Evolutionary conservation across 2,113 vertebrate species (phyloP).

Genomic region (Rhinolophus sinicus): DNA sequence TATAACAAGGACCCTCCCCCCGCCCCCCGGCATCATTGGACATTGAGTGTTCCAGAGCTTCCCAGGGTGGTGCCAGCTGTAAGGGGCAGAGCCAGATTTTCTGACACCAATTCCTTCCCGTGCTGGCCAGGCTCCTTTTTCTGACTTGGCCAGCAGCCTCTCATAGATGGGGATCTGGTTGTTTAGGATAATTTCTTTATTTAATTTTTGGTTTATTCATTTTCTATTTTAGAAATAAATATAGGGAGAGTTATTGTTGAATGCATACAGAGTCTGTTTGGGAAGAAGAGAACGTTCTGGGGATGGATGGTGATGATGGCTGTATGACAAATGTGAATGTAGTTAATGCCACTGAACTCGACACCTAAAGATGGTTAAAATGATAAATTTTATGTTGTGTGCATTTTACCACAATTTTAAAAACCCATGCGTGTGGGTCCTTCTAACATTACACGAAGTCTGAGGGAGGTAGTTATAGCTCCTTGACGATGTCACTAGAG

Average conservation of each 20-base stretch:
- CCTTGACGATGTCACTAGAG: background rate
- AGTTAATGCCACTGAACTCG: background rate
- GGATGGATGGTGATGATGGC: background rate
- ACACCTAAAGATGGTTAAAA: background rate
- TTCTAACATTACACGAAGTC: background rate
- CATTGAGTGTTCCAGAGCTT: background rate
- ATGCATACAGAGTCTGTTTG: background rate
- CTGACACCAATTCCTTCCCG: background rate
- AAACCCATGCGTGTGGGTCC: background rate
- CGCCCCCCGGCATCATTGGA: background rate
- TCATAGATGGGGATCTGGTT: background rate
- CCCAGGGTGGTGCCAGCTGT: background rate
- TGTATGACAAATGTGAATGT: background rate
- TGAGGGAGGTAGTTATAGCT: background rate
- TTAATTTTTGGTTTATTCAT: background rate
- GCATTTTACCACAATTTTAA: background rate
- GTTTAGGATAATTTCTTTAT: background rate
- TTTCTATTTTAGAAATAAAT: conserved; percentile 11
- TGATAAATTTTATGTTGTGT: background rate
- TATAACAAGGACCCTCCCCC: background rate
- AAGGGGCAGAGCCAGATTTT: background rate
- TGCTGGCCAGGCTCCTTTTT: background rate
- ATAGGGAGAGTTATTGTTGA: background rate
- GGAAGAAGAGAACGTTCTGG: background rate
- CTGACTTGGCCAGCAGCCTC: background rate